A percentile compares a stretch with the other conserved stretches of the same genome.
Evolutionary conservation across 2,797 vertebrate genomes (phyloP).

Genomic region (Scyliorhinus canicula): DNA sequence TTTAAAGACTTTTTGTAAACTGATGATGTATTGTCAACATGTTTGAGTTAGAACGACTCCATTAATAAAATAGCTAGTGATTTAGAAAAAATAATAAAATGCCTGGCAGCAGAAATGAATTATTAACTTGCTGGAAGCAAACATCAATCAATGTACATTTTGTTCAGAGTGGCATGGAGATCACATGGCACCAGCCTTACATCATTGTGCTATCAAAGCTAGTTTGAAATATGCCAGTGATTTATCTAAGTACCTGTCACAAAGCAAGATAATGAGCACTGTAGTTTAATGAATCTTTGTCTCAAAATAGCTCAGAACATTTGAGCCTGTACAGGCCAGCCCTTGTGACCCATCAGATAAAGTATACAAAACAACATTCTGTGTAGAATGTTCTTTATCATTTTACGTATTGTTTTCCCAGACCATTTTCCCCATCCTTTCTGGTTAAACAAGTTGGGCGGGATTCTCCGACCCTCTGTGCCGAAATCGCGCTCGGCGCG

Average conservation of each 20-base stretch:
- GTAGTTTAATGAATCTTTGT: not conserved
- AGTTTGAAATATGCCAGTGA: constrained; percentile 22
- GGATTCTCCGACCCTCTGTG: too few relatives aligned
- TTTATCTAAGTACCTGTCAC: constrained; percentile 12
- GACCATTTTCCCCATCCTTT: not conserved
- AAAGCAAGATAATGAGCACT: not conserved
- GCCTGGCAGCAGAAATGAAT: not conserved
- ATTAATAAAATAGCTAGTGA: not conserved
- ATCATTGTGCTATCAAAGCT: not conserved
- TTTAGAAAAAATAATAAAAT: not conserved
- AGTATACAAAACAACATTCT: not conserved
- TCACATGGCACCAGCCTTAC: not conserved
- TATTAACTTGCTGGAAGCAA: not conserved
- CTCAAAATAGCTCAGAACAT: constrained; percentile 26
- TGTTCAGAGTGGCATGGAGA: not conserved
- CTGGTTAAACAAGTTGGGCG: too few relatives aligned
- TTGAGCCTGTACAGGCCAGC: not conserved
- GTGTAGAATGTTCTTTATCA: not conserved
- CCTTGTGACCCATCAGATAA: not conserved
- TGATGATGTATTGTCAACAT: not conserved
- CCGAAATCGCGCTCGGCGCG: too few relatives aligned
- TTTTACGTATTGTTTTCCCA: not conserved
- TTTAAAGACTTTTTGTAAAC: not conserved
- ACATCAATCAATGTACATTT: not conserved
- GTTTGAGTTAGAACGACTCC: not conserved